A percentile compares a stretch with the other conserved stretches of the same genome.
Conservation (phyloP, 2,797 vertebrate genomes). For the Austrolebias charrua region DNA sequence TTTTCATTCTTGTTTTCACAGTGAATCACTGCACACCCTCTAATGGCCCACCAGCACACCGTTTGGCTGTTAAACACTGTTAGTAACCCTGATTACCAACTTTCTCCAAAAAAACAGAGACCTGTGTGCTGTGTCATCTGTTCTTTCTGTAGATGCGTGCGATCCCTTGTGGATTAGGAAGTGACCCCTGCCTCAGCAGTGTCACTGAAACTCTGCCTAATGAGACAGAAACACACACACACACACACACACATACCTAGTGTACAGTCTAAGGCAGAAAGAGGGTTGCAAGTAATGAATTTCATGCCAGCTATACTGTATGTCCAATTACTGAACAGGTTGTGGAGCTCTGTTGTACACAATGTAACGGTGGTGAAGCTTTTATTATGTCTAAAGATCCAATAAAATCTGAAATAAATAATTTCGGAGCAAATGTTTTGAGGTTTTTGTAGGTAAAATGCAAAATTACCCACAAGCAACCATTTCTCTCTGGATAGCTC, state of each 20-base stretch:
- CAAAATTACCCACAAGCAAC: too few species aligned
- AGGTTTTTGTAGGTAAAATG: neutral
- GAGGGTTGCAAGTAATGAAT: slow-evolving; percentile 44
- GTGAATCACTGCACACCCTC: slow-evolving; percentile 15
- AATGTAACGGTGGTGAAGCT: slow-evolving; percentile 14
- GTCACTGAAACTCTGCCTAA: slow-evolving; percentile 57
- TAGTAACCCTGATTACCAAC: slow-evolving; percentile 62
- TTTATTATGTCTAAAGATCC: slow-evolving; percentile 10
- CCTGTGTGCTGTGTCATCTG: slow-evolving; percentile 61
- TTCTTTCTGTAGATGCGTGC: slow-evolving; percentile 45
- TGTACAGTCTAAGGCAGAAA: slow-evolving; percentile 16
- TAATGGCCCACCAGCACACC: slow-evolving; percentile 4
- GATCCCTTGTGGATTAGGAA: slow-evolving; percentile 56
- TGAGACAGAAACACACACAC: slow-evolving; percentile 46
- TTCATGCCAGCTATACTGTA: slow-evolving; percentile 29
- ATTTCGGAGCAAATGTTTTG: neutral
- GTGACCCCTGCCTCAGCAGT: slow-evolving; percentile 46
- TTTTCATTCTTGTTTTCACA: neutral
- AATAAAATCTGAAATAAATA: neutral
- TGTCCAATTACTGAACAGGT: slow-evolving; percentile 46
- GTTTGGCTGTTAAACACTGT: slow-evolving; percentile 58
- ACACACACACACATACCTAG: slow-evolving; percentile 5
- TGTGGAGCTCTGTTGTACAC: slow-evolving; percentile 33
- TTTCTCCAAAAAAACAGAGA: slow-evolving; percentile 49
- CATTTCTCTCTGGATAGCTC: neutral